Conservation (phyloP, 35 echinoderm and acorn worm genomes). For the Apostichopus californicus region DNA sequence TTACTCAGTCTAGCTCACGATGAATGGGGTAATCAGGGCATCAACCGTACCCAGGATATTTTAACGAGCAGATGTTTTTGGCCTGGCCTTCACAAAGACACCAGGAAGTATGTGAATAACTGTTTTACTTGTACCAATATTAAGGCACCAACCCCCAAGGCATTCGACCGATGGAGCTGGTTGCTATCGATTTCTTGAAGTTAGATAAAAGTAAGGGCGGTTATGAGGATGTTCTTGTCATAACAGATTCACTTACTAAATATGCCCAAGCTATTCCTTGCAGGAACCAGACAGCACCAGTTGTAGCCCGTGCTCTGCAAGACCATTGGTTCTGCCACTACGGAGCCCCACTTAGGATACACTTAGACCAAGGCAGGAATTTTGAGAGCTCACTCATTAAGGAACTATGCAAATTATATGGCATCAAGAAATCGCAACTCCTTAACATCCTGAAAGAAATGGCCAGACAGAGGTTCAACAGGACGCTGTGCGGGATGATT, state of each 20-base stretch:
- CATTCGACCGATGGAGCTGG: constrained; percentile 53
- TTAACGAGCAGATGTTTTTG: constrained; percentile 60
- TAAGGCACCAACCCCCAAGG: constrained; percentile 50
- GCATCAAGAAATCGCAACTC: constrained; percentile 46
- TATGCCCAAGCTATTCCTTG: constrained; percentile 8
- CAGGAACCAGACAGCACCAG: constrained; percentile 18
- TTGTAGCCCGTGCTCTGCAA: constrained; percentile 29
- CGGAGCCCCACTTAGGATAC: constrained; percentile 44
- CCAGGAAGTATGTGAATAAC: constrained; percentile 32
- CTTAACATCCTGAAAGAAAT: constrained; percentile 47
- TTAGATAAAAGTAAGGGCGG: constrained; percentile 44
- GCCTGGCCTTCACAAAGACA: no score
- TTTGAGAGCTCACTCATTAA: constrained; percentile 57
- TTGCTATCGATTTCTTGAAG: constrained; percentile 63
- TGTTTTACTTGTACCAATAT: constrained; percentile 54
- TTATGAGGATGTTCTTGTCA: constrained; percentile 52
- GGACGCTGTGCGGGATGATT: constrained; percentile 52
- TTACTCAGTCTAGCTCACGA: not conserved
- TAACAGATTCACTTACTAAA: constrained; percentile 60
- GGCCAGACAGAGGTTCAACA: constrained; percentile 52
- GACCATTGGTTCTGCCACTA: constrained; percentile 57
- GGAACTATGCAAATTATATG: constrained; percentile 64
- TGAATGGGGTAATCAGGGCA: constrained; percentile 54
- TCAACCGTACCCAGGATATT: not conserved
- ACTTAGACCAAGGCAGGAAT: constrained; percentile 58